Percentiles rank a stretch among this genome's conserved stretches.
Evolutionary conservation across 2,797 vertebrate genomes (phyloP).

Genomic region (Euphonia xanthogaster): DNA sequence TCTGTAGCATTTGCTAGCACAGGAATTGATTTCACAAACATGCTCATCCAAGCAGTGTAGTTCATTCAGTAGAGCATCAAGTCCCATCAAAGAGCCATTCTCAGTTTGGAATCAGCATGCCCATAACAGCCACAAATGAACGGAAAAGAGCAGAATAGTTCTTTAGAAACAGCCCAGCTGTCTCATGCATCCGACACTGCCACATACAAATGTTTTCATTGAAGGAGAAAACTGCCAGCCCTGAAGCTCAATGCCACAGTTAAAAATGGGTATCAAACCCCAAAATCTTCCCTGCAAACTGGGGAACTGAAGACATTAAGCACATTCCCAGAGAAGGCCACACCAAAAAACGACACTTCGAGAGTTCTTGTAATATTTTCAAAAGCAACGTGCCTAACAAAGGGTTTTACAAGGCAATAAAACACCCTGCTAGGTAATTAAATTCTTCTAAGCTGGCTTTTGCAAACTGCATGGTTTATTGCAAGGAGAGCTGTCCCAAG

Average conservation of each 20-base stretch:
- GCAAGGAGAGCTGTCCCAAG: neutral
- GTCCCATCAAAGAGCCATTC: constrained; percentile 62
- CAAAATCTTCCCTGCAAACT: neutral
- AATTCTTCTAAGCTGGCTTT: neutral
- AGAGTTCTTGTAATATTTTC: neutral
- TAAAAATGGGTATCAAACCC: constrained; percentile 12
- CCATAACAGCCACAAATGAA: constrained; percentile 47
- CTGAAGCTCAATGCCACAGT: neutral
- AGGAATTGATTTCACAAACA: constrained; percentile 57
- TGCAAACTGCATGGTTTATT: neutral
- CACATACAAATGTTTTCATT: constrained; percentile 50
- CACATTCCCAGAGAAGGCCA: neutral
- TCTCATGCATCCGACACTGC: constrained; percentile 27
- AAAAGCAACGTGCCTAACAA: neutral
- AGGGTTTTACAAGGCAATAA: constrained; percentile 40
- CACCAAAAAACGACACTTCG: neutral
- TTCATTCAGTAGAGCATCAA: constrained; percentile 27
- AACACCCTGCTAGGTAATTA: constrained; percentile 9
- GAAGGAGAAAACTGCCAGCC: neutral
- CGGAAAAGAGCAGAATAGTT: constrained; percentile 62
- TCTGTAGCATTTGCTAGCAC: constrained; percentile 36
- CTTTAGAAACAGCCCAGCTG: constrained; percentile 64
- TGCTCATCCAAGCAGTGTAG: constrained; percentile 23
- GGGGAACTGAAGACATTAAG: neutral
- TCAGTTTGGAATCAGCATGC: constrained; percentile 33